Base-by-base conservation (phyloP, 2,113 vertebrate genomes). In the Pipa parva region DNA sequence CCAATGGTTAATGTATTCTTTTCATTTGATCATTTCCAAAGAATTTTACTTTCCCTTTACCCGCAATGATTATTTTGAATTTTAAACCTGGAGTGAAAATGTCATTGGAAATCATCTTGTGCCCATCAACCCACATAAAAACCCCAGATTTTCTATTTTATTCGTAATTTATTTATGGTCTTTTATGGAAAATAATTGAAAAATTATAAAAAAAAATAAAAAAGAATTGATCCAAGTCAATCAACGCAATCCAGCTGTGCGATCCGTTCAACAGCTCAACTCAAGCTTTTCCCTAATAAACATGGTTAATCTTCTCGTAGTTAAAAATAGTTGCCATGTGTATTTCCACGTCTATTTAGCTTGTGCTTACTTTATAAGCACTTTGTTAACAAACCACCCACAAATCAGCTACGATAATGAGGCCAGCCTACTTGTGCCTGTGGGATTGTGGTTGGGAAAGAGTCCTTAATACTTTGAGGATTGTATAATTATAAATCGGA, bases 401-500 rank as follows among this genome's bases (percentile, higher is more conserved):
- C 48, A 59, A 56, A 37, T 36, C 17, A 59, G 42, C 28, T 58
- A 28, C 13, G 56, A 59, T 68, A 51, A 68, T 59, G 65, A 48
- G 56, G 50, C 46, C 22, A 25, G 21, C 46, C 46, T 48, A 52
- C 46, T 36, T 52, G 65, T 51, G 55, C 45, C 65, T 60, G 56
- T 26, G 49, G 65, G 12, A 45, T 52, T 60, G 65, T 39, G 65
- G 65, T 58, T 67, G 33, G 27, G 3, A 29, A 48, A 24, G 22
- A 58, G 26, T 7, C 50, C 39, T 67, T 67, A 59, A 60, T 69
- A 39, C 56, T 51, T 51, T 37, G 22, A 48, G 46, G 65, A 60
- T 51, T 24, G 22, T 60, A 49, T 69, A 69, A 60, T 69, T 69
- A 69, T 52, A 36, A 69, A 69, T 59, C 45, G 29, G 51, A 68